Base-by-base conservation (phyloP, 1,140 invertebrate genomes). In the Ceratosolen solmsi region DNA sequence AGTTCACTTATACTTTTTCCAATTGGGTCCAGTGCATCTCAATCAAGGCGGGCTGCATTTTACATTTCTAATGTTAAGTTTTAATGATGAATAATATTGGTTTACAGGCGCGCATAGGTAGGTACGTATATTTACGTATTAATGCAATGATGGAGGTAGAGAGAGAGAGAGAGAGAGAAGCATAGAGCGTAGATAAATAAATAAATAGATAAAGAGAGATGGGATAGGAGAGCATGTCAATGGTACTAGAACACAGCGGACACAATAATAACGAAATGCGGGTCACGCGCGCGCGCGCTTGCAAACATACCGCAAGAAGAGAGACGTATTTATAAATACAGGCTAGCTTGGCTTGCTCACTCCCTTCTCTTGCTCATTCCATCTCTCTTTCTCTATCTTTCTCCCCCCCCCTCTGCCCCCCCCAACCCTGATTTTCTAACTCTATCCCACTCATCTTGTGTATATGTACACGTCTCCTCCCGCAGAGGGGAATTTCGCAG, bases 211-310 rank as follows among this genome's bases (percentile, higher is more conserved):
- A 17, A 5, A n/a, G 9, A 46, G 13, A 7, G 41, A 7, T 46
- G 41, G 41, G 7, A 25, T 20, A 58, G 58, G 27, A 54, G 63
- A 68, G 51, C 79, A 72, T 75, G 72, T 81, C 79, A 81, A 81
- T 81, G 72, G 79, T 75, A 81, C 41, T 81, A 75, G 58, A 81
- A 20, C 79, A 75, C 30, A 75, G 30, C 72, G 79, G 72, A 81
- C 70, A 68, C 79, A 81, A 81, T 81, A 75, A 81, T 81, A 75
- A 75, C 63, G 72, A 81, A 81, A 81, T 75, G 79, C 79, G 79
- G 79, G 79, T 81, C 79, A 75, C 58, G 79, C 79, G 70, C 70
- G 30, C 68, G 3, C 22, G 74, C 73, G 33, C 20, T 36, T 38
- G 30, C 51, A 41, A n/a, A 71, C 41, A 74, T 54, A 74, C 51